A percentile compares a stretch with the other conserved stretches of the same genome.
phyloP scores from a whole-genome alignment of 2,888 invertebrate species.

The Ganaspis brasiliensis region DNA sequence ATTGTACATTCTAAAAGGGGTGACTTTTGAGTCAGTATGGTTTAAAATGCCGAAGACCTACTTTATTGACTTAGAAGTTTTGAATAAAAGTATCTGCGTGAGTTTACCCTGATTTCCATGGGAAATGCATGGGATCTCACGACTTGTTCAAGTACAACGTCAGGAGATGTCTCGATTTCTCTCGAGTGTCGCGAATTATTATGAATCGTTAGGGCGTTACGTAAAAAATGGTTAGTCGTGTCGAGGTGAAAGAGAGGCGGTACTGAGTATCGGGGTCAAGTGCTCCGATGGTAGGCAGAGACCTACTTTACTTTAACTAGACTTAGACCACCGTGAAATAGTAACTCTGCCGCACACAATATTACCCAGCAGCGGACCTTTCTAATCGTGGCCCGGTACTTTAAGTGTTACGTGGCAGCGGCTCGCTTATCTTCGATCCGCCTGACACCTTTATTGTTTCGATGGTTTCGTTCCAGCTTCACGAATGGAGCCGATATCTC shows the following conservation, averaged over 20 bases:
- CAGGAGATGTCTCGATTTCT: neutral
- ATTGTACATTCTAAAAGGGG: too few species aligned
- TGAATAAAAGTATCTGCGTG: neutral
- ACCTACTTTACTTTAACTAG: slow-evolving; percentile 43
- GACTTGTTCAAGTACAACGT: slow-evolving; percentile 7
- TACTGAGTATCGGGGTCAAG: slow-evolving; percentile 39
- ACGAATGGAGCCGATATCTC: too few species aligned
- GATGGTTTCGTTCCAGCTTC: neutral
- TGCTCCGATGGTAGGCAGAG: slow-evolving; percentile 42
- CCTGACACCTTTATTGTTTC: slow-evolving; percentile 32
- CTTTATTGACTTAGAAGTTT: neutral
- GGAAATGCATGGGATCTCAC: slow-evolving; percentile 9
- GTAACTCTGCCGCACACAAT: slow-evolving; percentile 36
- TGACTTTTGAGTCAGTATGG: too few species aligned
- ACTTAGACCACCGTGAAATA: slow-evolving; percentile 37
- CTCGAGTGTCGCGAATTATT: slow-evolving; percentile 42
- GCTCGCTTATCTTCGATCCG: slow-evolving; percentile 30
- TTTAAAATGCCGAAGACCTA: too few species aligned
- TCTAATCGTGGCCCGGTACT: slow-evolving; percentile 38
- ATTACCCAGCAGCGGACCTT: slow-evolving; percentile 31
- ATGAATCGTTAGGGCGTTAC: slow-evolving; percentile 40
- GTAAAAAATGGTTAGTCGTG: slow-evolving; percentile 37
- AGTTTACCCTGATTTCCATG: neutral
- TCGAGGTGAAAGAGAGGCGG: slow-evolving; percentile 37
- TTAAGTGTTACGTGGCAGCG: slow-evolving; percentile 35